Evolutionary conservation across 2,888 invertebrate species (phyloP).

Genomic region (Trypoxylon attenuatum): DNA sequence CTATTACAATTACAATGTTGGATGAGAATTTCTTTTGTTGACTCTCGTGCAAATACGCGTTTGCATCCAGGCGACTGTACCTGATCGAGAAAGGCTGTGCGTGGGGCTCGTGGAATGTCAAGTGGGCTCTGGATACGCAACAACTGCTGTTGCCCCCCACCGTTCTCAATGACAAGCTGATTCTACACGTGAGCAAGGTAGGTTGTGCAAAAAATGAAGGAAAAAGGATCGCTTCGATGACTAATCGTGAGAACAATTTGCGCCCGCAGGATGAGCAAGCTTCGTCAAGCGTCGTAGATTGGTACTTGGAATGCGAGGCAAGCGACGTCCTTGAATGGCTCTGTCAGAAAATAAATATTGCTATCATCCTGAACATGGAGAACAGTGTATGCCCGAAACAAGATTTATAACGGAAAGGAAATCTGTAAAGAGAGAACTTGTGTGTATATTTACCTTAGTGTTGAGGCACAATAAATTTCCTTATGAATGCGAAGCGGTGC

Average conservation of each 20-base stretch:
- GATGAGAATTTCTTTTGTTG: background rate
- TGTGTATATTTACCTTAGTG: slow-evolving; percentile 66
- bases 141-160: slow-evolving; percentile 83
- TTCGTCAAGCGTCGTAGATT: slow-evolving; percentile 80
- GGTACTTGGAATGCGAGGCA: slow-evolving; percentile 81
- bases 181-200: slow-evolving; percentile 86
- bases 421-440: slow-evolving; percentile 49
- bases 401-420: slow-evolving; percentile 50
- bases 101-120: slow-evolving; percentile 85
- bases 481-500: slow-evolving; percentile 43
- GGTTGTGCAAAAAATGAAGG: no score
- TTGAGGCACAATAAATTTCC: slow-evolving; percentile 63
- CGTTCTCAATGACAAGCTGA: slow-evolving; percentile 78
- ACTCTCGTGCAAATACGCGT: no score
- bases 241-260: no score
- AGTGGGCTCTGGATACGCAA: slow-evolving; percentile 84
- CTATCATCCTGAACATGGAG: slow-evolving; percentile 84
- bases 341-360: slow-evolving; percentile 84
- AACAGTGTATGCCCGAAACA: slow-evolving; percentile 75
- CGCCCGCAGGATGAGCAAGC: slow-evolving; percentile 76
- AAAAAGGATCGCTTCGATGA: no score
- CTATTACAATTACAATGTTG: no score
- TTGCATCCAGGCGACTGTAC: slow-evolving; percentile 80
- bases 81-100: slow-evolving; percentile 81
- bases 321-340: slow-evolving; percentile 82